Percentiles rank a stretch among this genome's conserved stretches.
These are phyloP conservation scores for Pseudococcus jackbeardsleyi DNA, from an alignment of 2,888 invertebrate species.

Conservation along the genomic window DNA sequence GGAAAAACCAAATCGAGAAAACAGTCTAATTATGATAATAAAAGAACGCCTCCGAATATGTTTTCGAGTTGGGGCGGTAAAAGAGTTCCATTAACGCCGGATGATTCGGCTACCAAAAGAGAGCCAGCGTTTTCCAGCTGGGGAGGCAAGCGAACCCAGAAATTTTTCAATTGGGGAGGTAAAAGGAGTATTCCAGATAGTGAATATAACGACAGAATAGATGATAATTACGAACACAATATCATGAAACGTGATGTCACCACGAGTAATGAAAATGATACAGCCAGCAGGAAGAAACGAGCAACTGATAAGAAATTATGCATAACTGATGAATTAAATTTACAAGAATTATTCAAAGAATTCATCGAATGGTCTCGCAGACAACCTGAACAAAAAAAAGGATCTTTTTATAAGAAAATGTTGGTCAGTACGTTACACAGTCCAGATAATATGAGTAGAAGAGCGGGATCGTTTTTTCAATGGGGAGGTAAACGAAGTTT, in stretches of 20 bases:
- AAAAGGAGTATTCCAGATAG: slow-evolving; percentile 67
- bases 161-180: slow-evolving; percentile 68
- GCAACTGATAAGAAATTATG: slow-evolving; percentile 47
- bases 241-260: slow-evolving; percentile 55
- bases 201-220: slow-evolving; percentile 56
- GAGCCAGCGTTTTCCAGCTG: slow-evolving; percentile 68
- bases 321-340: slow-evolving; percentile 54
- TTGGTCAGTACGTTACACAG: slow-evolving; percentile 54
- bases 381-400: slow-evolving; percentile 66
- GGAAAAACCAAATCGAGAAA: background rate
- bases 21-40: slow-evolving; percentile 60
- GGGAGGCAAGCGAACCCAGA: slow-evolving; percentile 68
- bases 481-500: slow-evolving; percentile 70
- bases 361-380: slow-evolving; percentile 66
- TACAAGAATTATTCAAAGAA: slow-evolving; percentile 65
- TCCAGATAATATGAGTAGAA: slow-evolving; percentile 65
- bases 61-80: slow-evolving; percentile 67
- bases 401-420: slow-evolving; percentile 49
- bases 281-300: slow-evolving; percentile 50
- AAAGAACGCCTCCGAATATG: slow-evolving; percentile 64
- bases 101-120: slow-evolving; percentile 66
- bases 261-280: background rate
- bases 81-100: slow-evolving; percentile 61
- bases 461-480: slow-evolving; percentile 67
- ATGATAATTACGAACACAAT: slow-evolving; percentile 64